These are phyloP conservation scores for Celastrina argiolus DNA, from an alignment of 2,888 invertebrate genomes.

Conservation along the genomic window DNA sequence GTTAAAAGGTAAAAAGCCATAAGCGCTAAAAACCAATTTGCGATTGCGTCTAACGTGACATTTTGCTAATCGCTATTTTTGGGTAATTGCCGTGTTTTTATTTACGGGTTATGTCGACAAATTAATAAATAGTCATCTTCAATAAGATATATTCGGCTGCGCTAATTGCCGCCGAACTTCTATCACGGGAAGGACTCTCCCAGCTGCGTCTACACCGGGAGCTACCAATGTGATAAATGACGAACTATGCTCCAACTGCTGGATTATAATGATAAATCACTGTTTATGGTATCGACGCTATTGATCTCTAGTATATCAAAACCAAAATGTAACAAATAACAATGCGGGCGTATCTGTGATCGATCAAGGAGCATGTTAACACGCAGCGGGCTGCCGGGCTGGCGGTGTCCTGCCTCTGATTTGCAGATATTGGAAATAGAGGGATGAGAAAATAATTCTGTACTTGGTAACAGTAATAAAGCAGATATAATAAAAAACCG, in stretches of 20 bases:
- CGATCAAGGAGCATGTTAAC: not conserved
- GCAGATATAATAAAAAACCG: no score
- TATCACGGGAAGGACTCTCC: no score
- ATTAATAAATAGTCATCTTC: no score
- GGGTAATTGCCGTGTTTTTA: no score
- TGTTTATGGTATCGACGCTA: not conserved
- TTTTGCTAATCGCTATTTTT: no score
- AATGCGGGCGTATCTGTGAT: not conserved
- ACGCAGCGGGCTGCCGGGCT: not conserved
- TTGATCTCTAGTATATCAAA: not conserved
- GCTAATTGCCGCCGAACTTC: no score
- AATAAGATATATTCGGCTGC: no score
- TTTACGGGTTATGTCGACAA: no score
- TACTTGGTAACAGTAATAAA: not conserved
- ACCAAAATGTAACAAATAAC: not conserved
- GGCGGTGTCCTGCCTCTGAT: not conserved
- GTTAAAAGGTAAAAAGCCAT: no score
- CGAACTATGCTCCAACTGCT: not conserved
- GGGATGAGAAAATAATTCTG: not conserved
- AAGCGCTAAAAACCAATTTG: no score
- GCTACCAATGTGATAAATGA: conserved; percentile 1
- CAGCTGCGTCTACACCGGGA: no score
- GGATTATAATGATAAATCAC: not conserved
- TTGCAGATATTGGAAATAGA: not conserved
- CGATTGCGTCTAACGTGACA: no score